phyloP scores from a whole-genome alignment of 1,140 invertebrate species.

The Watersipora subatra region DNA sequence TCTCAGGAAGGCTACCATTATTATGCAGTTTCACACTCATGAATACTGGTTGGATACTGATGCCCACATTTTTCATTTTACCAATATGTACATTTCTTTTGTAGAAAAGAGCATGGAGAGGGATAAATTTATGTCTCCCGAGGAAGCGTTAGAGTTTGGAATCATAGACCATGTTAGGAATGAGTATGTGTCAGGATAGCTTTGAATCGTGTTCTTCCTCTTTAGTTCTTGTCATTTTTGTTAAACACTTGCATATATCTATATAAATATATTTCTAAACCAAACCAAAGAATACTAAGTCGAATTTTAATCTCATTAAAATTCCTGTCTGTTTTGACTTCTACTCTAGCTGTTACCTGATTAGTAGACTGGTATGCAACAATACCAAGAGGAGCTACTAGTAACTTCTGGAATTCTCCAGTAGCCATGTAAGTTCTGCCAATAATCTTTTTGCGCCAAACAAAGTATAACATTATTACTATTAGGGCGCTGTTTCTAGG shows the following conservation, averaged over 20 bases:
- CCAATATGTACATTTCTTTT: constrained; percentile 18
- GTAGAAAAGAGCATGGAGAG: constrained; percentile 71
- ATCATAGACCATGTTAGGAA: constrained; percentile 40
- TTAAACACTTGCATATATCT: too few species aligned
- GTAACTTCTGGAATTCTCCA: not conserved
- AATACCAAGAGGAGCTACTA: not conserved
- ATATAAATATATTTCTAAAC: not conserved
- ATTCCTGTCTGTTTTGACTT: not conserved
- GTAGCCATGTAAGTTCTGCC: not conserved
- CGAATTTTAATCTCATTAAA: too few species aligned
- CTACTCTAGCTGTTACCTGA: not conserved
- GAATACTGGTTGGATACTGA: too few species aligned
- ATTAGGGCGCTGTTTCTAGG: too few species aligned
- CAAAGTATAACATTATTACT: too few species aligned
- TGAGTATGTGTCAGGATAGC: not conserved
- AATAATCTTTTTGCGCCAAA: too few species aligned
- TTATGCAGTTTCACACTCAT: too few species aligned
- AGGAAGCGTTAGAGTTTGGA: constrained; percentile 81
- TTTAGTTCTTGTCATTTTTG: not conserved
- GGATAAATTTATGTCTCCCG: constrained; percentile 76
- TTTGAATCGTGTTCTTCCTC: not conserved
- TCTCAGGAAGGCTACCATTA: not conserved
- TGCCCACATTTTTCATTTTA: not conserved
- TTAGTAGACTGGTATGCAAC: not conserved
- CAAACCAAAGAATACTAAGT: not conserved